phyloP scores from a whole-genome alignment of 2,888 invertebrate genomes.

The Agriopis aurantiaria region DNA sequence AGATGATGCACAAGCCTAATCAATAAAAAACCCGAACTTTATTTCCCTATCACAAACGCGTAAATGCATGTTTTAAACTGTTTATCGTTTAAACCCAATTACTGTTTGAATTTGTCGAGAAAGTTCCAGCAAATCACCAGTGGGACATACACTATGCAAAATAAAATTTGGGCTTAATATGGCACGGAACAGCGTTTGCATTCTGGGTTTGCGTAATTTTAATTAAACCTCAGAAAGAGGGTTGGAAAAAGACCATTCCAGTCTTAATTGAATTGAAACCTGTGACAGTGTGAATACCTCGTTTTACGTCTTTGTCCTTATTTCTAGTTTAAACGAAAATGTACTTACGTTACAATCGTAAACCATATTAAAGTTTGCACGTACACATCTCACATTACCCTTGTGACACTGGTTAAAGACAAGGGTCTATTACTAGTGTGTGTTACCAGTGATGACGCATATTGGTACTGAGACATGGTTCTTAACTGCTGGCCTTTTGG shows the following conservation, averaged over 20 bases:
- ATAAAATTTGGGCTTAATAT: conserved; percentile 19
- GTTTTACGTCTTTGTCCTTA: not conserved
- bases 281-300: conserved; percentile 1
- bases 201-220: conserved; percentile 19
- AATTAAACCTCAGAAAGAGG: conserved; percentile 20
- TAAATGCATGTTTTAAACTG: conserved; percentile 6
- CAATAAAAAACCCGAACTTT: not conserved
- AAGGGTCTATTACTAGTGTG: no score
- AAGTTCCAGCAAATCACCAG: not conserved
- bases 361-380: not conserved
- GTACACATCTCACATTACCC: not conserved
- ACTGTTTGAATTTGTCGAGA: conserved; percentile 2
- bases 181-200: conserved; percentile 4
- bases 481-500: no score
- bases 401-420: no score
- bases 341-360: not conserved
- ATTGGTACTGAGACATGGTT: no score
- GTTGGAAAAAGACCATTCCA: conserved; percentile 8
- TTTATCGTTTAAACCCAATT: conserved; percentile 5
- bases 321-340: not conserved
- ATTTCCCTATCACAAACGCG: conserved; percentile 2
- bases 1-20: not conserved
- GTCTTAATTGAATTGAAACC: conserved; percentile 1
- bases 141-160: conserved; percentile 2
- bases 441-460: no score